phyloP scores from a whole-genome alignment of 1,140 invertebrate species.

The Sipha flava region DNA sequence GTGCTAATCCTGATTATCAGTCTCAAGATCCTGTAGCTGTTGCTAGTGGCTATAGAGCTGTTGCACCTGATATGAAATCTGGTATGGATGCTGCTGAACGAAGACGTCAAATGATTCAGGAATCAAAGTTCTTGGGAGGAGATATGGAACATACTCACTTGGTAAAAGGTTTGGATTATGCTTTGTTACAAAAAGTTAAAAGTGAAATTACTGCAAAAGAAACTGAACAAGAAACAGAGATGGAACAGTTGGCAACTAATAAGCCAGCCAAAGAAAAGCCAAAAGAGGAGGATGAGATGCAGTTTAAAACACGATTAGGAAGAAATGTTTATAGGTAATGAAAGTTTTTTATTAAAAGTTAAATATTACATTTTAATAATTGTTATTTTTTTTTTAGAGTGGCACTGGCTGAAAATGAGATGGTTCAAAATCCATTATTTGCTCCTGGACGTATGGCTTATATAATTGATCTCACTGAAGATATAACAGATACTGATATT shows the following conservation, averaged over 20 bases:
- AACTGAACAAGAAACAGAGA: slow-evolving; percentile 73
- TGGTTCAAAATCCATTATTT: slow-evolving; percentile 89
- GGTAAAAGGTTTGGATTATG: slow-evolving; percentile 99
- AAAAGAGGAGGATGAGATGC: slow-evolving; percentile 62
- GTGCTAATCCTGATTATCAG: slow-evolving; percentile 68
- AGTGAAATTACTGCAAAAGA: slow-evolving; percentile 75
- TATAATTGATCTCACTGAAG: slow-evolving; percentile 89
- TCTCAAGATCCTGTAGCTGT: slow-evolving; percentile 77
- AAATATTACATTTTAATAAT: slow-evolving; percentile 36
- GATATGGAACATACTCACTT: slow-evolving; percentile 99
- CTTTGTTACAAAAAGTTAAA: slow-evolving; percentile 89
- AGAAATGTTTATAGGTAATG: slow-evolving; percentile 54
- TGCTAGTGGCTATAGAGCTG: slow-evolving; percentile 84
- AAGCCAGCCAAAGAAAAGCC: slow-evolving; percentile 51
- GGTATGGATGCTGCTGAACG: slow-evolving; percentile 91
- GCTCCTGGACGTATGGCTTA: slow-evolving; percentile 95
- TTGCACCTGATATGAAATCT: slow-evolving; percentile 89
- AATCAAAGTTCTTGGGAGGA: slow-evolving; percentile 99
- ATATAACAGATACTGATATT: slow-evolving; percentile 82
- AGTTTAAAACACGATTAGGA: slow-evolving; percentile 70
- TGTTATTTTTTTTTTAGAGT: slow-evolving; percentile 42
- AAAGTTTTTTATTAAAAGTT: not conserved
- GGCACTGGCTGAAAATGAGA: slow-evolving; percentile 52
- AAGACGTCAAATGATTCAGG: slow-evolving; percentile 90
- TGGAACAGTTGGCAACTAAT: slow-evolving; percentile 57